Percentiles rank a stretch among this genome's conserved stretches.
phyloP scores from a whole-genome alignment of 1,140 invertebrate species.

The Elymnias hypermnestra region DNA sequence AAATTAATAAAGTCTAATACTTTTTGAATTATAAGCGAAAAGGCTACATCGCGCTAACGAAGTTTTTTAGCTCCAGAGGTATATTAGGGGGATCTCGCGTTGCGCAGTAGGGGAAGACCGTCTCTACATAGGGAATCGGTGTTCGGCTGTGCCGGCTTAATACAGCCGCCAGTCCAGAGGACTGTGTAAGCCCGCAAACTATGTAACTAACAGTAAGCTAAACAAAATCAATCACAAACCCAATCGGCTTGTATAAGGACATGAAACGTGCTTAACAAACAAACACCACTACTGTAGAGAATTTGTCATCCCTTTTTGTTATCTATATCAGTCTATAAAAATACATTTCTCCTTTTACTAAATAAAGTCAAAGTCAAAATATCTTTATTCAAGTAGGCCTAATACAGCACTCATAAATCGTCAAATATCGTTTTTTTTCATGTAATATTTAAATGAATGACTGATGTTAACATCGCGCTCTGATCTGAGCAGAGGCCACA shows the following conservation, averaged over 20 bases:
- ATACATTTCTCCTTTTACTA: no score
- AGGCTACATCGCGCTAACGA: neutral
- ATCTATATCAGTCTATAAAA: no score
- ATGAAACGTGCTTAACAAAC: neutral
- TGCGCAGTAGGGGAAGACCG: conserved; percentile 13
- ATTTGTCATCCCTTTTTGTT: conserved; percentile 23
- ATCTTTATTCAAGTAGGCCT: no score
- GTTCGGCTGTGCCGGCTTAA: conserved; percentile 12
- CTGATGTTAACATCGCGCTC: no score
- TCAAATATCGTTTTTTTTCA: no score
- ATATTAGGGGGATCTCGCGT: neutral
- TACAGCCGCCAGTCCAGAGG: conserved; percentile 9
- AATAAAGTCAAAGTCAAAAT: no score
- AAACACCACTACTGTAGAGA: conserved; percentile 19
- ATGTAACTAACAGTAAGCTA: no score
- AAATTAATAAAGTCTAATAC: neutral
- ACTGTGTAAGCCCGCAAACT: no score
- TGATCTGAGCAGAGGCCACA: no score
- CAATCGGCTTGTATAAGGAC: conserved; percentile 3
- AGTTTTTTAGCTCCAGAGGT: neutral
- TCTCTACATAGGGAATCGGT: conserved; percentile 22
- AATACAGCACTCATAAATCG: no score
- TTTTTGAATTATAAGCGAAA: neutral
- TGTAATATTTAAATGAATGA: no score
- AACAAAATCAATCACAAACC: neutral